phyloP scores from a whole-genome alignment of 1,140 invertebrate species.

The Drosophila burlai region DNA sequence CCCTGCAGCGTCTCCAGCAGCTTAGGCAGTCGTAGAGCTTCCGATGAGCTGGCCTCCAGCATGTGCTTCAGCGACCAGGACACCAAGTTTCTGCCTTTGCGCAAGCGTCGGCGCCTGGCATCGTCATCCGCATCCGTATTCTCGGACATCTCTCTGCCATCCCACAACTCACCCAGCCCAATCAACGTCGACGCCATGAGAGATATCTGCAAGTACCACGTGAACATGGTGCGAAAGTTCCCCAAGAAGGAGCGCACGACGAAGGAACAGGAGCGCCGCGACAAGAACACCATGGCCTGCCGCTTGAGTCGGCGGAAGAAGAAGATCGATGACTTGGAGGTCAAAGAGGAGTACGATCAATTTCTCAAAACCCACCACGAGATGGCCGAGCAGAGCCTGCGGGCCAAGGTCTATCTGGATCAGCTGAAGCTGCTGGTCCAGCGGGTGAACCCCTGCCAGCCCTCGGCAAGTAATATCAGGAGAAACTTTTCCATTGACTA shows the following conservation, averaged over 20 bases:
- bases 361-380: slow-evolving; percentile 53
- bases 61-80: slow-evolving; percentile 50
- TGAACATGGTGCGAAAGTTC: slow-evolving; percentile 79
- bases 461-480: slow-evolving; percentile 14
- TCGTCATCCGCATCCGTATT: slow-evolving; percentile 31
- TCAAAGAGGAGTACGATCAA: slow-evolving; percentile 76
- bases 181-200: slow-evolving; percentile 59
- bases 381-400: slow-evolving; percentile 65
- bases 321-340: slow-evolving; percentile 73
- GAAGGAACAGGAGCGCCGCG: slow-evolving; percentile 77
- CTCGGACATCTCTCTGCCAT: slow-evolving; percentile 27
- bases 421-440: slow-evolving; percentile 53
- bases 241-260: slow-evolving; percentile 78
- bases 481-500: slow-evolving; percentile 69
- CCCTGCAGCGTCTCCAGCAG: slow-evolving; percentile 20
- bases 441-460: slow-evolving; percentile 9
- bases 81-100: slow-evolving; percentile 5
- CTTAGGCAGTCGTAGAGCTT: slow-evolving; percentile 3
- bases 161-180: slow-evolving; percentile 27
- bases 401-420: slow-evolving; percentile 66
- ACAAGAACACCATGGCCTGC: slow-evolving; percentile 81
- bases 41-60: slow-evolving; percentile 38
- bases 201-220: slow-evolving; percentile 77
- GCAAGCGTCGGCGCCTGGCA: slow-evolving; percentile 58
- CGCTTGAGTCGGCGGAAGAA: slow-evolving; percentile 74